Percentiles rank a stretch among this genome's conserved stretches.
Evolutionary conservation across 2,797 vertebrate species (phyloP).

Genomic region (Carcharodon carcharias): DNA sequence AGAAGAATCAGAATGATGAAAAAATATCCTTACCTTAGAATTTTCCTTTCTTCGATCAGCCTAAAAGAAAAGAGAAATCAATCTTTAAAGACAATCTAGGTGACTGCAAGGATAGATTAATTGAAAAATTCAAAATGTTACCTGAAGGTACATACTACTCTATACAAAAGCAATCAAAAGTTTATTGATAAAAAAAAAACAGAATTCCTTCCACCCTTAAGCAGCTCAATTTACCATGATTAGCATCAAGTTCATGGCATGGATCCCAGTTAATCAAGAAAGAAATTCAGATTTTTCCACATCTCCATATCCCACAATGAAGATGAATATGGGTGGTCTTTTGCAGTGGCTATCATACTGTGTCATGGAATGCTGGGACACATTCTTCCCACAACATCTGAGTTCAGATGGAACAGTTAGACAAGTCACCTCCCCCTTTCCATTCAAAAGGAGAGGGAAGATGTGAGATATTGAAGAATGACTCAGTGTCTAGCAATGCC

Average conservation of each 20-base stretch:
- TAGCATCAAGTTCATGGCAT: not conserved
- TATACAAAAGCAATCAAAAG: not conserved
- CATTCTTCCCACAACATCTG: not conserved
- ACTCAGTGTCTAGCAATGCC: not conserved
- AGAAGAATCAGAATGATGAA: not conserved
- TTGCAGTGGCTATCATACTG: not conserved
- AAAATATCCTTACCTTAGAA: slow-evolving; percentile 6
- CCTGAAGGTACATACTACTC: not conserved
- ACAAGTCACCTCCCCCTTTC: not conserved
- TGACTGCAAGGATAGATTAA: not conserved
- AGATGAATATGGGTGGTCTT: not conserved
- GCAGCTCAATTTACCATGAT: not conserved
- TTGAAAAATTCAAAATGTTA: not conserved
- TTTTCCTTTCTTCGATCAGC: slow-evolving; percentile 31
- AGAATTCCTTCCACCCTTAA: not conserved
- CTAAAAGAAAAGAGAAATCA: not conserved
- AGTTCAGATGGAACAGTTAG: not conserved
- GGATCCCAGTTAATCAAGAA: not conserved
- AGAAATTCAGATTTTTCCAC: not conserved
- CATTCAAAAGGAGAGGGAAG: not conserved
- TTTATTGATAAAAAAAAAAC: not conserved
- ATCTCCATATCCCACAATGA: not conserved
- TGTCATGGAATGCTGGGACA: not conserved
- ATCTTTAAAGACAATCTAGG: not conserved
- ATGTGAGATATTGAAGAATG: not conserved